Evolutionary conservation across 1,140 invertebrate species (phyloP), one percentile per base, ranked within the genome.

Genomic region (Pteromalus puparum): DNA sequence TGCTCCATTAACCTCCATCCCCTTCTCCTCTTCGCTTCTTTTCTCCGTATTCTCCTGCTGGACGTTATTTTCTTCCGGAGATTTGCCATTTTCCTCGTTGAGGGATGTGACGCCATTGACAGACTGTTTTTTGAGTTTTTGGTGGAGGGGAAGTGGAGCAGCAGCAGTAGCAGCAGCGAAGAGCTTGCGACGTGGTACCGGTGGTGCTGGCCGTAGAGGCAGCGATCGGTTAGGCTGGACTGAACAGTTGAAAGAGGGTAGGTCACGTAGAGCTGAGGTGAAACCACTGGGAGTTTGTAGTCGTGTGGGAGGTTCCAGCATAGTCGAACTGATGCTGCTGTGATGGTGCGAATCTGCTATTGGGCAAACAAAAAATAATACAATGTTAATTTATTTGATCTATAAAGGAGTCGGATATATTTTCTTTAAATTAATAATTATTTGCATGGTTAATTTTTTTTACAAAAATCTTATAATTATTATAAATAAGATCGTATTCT

Each of bases 181-280:
- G 21, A 74, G 26, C 21, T 79, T 84, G 10, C 83, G 77, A 2
- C 83, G 48, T 0, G 83, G 89, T 2, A 80, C 42, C 2, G 87
- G 88, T 1, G 91, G 91, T 21, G 89, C 89, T 15, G 91, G 91
- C 7, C 86, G 86, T 0, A 91, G 87, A 6, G 91, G 91, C 13
- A 91, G 75, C 12, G 89, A 90, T 34, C 88, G 90, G 85, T 91
- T 91, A 30, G 91, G 91, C 68, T 91, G 91, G n/a, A 89, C 83
- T 2, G 91, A 90, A 6, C 80, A 82, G 3, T 5, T 15, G 26
- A 84, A 78, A 5, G 46, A 1, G 18, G 83, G 26, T 13, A 65
- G 2, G 38, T 77, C 74, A 26, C 67, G 68, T n/a, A 24, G 6
- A 9, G 38, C 13, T 21, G 78, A n/a, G 1, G 46, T 30, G 26